Base-by-base conservation (phyloP, 1,140 invertebrate species). In the Drosophila arizonae region DNA sequence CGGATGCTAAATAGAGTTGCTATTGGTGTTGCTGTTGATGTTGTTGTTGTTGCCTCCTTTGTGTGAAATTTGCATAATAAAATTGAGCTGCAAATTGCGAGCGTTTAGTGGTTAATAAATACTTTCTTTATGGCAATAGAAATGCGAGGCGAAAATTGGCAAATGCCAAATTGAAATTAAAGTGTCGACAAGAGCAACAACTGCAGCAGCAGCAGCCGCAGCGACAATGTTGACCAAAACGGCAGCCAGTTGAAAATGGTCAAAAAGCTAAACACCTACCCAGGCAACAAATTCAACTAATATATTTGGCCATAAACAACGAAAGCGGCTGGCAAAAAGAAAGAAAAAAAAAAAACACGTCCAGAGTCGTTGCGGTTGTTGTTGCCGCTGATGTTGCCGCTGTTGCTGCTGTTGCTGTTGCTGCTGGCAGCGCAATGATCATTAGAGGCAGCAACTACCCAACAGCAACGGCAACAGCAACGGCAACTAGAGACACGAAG, bases 261-360 rank as follows among this genome's bases (percentile, higher is more conserved):
- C 67, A 86, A 77, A 77, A 81, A 72, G 67, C 67, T 81, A 70
- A 72, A 72, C 81, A 72, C 68, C 81, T 76, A 76, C 69, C 60
- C 73, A 72, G 58, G 60, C 76, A 45, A 76, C 81, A 82, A 81
- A 79, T 65, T 46, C 76, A 79, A 69, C 68, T 82, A 88, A 87
- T 88, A 87, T 86, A 76, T 86, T 82, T 86, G 82, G 84, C 84
- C 69, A 77, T 87, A 87, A 86, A 81, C 81, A 78, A 77, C 82
- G 82, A 87, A 87, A 87, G 82, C 79, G 81, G 73, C 45, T n/a
- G 41, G 48, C 66, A 74, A 57, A 79, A 76, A 74, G 72, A 52
- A 65, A 46, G 9, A 33, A 33, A 33, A 30, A 30, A 30, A 1
- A 48, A 72, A 71, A 79, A 76, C 76, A 66, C 60, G 76, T 84